Evolutionary conservation across 2,113 vertebrate species (phyloP).

Genomic region (Hyperopisus bebe): DNA sequence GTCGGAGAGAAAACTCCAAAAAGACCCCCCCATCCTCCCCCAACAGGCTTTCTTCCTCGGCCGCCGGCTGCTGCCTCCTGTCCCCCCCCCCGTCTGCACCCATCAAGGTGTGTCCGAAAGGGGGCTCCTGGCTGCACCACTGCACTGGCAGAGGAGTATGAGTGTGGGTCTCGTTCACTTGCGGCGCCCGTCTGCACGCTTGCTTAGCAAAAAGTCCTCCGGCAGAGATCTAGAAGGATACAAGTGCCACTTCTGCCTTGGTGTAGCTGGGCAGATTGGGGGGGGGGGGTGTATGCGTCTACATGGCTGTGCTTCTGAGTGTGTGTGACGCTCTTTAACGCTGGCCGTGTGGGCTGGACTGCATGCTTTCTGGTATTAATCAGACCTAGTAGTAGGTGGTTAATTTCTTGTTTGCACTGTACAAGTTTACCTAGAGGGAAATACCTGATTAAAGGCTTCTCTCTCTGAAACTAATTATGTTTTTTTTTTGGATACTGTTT

Average conservation of each 20-base stretch:
- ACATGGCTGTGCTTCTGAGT: conserved; percentile 7
- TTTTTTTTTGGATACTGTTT: conserved; percentile 30
- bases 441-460: conserved; percentile 64
- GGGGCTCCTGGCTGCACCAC: not conserved
- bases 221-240: not conserved
- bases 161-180: not conserved
- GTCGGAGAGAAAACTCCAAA: not conserved
- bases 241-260: not conserved
- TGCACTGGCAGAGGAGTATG: not conserved
- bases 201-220: not conserved
- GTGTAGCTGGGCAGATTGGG: not conserved
- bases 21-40: not conserved
- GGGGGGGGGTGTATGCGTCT: not conserved
- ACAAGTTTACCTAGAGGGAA: conserved; percentile 67
- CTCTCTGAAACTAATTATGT: conserved; percentile 67
- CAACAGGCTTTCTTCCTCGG: not conserved
- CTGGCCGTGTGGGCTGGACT: conserved; percentile 56
- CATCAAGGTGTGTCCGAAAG: not conserved
- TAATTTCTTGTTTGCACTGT: conserved; percentile 70
- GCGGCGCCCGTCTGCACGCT: not conserved
- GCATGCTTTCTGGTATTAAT: conserved; percentile 69
- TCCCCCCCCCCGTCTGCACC: not conserved
- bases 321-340: conserved; percentile 48
- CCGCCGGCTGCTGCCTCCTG: not conserved
- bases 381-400: conserved; percentile 55